A percentile compares a stretch with the other conserved stretches of the same genome.
phyloP scores from a whole-genome alignment of 2,797 vertebrate species.

The Alouatta caraya region DNA sequence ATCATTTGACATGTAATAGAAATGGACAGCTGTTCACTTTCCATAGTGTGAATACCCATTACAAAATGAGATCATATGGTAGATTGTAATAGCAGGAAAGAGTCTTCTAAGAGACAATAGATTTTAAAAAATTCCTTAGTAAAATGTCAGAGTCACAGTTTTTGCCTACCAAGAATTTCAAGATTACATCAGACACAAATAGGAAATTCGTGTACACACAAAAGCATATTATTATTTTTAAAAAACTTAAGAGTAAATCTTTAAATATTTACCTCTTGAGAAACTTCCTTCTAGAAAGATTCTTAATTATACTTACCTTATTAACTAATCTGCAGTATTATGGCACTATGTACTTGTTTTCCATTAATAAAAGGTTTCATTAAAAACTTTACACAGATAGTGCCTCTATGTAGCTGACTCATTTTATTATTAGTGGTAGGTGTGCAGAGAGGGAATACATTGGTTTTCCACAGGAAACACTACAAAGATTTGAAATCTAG shows the following conservation, averaged over 20 bases:
- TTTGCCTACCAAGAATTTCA: constrained; percentile 12
- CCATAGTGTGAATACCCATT: background rate
- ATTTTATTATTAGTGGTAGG: constrained; percentile 80
- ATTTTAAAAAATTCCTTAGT: constrained; percentile 31
- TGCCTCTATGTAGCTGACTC: constrained; percentile 78
- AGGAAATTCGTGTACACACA: background rate
- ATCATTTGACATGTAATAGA: background rate
- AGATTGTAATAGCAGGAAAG: constrained; percentile 22
- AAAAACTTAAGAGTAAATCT: background rate
- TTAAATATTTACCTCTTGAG: constrained; percentile 56
- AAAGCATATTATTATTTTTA: background rate
- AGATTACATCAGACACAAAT: background rate
- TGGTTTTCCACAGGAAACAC: constrained; percentile 81
- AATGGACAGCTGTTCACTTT: background rate
- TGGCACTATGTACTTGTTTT: constrained; percentile 69
- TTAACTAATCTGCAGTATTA: constrained; percentile 72
- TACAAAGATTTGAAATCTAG: constrained; percentile 83
- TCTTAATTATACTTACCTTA: constrained; percentile 69
- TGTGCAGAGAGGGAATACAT: constrained; percentile 75
- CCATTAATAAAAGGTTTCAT: constrained; percentile 80
- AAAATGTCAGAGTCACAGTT: background rate
- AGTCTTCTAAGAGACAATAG: constrained; percentile 1
- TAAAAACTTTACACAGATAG: constrained; percentile 72
- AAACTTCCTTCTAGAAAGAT: constrained; percentile 64
- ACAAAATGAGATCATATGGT: background rate